Evolutionary conservation across 1,140 invertebrate genomes (phyloP).

Genomic region (Polypedilum vanderplanki): DNA sequence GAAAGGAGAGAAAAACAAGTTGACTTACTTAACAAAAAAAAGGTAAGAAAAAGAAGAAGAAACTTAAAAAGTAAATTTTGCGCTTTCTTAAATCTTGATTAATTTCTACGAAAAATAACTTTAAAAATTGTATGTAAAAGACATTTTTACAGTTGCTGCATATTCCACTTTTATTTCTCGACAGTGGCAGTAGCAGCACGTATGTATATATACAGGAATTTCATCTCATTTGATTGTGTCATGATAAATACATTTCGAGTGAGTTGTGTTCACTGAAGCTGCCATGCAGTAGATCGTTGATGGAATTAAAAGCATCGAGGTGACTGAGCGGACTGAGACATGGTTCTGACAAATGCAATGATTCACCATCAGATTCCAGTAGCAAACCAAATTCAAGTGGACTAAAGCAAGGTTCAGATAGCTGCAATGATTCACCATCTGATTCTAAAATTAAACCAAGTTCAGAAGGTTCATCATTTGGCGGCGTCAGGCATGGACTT

Average conservation of each 20-base stretch:
- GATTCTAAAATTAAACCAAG: slow-evolving; percentile 49
- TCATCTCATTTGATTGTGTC: slow-evolving; percentile 31
- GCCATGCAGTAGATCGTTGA: slow-evolving; percentile 37
- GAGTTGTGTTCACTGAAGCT: slow-evolving; percentile 36
- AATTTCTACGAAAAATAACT: neutral
- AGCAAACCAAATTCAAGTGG: slow-evolving; percentile 40
- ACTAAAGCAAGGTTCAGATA: slow-evolving; percentile 42
- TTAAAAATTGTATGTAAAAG: neutral
- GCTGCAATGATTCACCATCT: slow-evolving; percentile 49
- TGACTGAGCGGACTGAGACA: slow-evolving; percentile 40
- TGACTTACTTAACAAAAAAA: neutral
- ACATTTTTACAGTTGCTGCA: neutral
- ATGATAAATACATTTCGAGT: slow-evolving; percentile 40
- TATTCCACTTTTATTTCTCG: neutral
- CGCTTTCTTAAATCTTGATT: too few relatives aligned
- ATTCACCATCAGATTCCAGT: slow-evolving; percentile 37
- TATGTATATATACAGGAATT: neutral
- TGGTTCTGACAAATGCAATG: slow-evolving; percentile 38
- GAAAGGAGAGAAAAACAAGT: too few relatives aligned
- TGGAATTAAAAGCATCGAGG: slow-evolving; percentile 39
- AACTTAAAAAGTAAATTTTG: too few relatives aligned
- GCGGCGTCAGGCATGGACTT: slow-evolving; percentile 23
- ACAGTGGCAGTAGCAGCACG: neutral
- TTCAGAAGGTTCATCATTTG: slow-evolving; percentile 32
- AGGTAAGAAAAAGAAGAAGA: too few relatives aligned